Percentiles rank a stretch among this genome's conserved stretches.
phyloP scores from a whole-genome alignment of 2,888 invertebrate species.

The Schizotus pectinicornis region DNA sequence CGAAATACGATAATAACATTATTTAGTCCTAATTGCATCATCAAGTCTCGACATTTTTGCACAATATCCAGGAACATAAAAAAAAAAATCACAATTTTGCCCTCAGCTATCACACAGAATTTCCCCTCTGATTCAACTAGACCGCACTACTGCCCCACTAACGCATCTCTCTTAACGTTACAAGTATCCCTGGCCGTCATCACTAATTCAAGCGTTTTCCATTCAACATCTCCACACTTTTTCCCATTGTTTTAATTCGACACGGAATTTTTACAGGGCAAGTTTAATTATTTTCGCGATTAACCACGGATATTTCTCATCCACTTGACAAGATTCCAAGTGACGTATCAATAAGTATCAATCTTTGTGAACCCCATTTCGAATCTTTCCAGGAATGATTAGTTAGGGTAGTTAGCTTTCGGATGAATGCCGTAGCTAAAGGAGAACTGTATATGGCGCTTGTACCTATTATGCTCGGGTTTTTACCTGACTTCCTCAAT shows the following conservation, averaged over 20 bases:
- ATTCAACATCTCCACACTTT: constrained; percentile 18
- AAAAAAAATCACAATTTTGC: not conserved
- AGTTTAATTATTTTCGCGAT: constrained; percentile 6
- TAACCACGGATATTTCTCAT: constrained; percentile 14
- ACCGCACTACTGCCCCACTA: constrained; percentile 26
- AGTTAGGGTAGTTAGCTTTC: constrained; percentile 43
- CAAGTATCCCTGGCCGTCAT: constrained; percentile 26
- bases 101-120: not conserved
- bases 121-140: constrained; percentile 1
- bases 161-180: constrained; percentile 20
- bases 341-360: constrained; percentile 27
- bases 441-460: constrained; percentile 40
- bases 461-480: constrained; percentile 31
- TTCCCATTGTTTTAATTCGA: constrained; percentile 13
- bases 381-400: constrained; percentile 24
- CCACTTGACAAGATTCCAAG: constrained; percentile 8
- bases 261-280: not conserved
- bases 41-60: constrained; percentile 20
- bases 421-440: constrained; percentile 47
- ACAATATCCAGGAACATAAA: not conserved
- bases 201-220: constrained; percentile 28
- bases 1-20: constrained; percentile 30
- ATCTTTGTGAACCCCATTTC: constrained; percentile 19
- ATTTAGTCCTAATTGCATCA: constrained; percentile 29
- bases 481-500: constrained; percentile 29